Evolutionary conservation across 2,113 vertebrate genomes (phyloP).

Genomic region (Ibidorhyncha struthersii): DNA sequence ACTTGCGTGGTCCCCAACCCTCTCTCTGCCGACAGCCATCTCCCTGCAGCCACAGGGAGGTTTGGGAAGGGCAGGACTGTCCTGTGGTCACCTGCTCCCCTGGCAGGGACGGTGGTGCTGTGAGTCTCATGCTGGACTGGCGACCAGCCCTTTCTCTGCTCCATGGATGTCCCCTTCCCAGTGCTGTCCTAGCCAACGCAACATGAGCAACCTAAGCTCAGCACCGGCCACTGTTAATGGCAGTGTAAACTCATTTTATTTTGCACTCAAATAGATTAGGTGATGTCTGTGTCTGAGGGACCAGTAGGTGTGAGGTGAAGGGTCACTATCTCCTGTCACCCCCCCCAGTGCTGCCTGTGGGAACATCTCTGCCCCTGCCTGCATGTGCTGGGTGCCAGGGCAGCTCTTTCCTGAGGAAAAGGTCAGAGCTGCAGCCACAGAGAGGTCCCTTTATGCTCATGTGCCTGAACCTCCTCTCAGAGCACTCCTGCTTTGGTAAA

Average conservation of each 20-base stretch:
- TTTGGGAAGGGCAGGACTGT: neutral
- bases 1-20: rapidly evolving
- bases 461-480: neutral
- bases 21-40: no score
- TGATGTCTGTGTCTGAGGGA: neutral
- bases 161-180: neutral
- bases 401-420: neutral
- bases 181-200: rapidly evolving
- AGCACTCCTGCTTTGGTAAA: neutral
- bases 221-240: rapidly evolving
- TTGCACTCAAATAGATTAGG: neutral
- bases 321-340: neutral
- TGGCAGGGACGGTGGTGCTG: neutral
- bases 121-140: rapidly evolving
- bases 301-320: neutral
- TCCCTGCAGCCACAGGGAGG: neutral
- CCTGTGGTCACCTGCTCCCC: neutral
- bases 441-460: neutral
- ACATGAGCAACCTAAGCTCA: neutral
- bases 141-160: neutral
- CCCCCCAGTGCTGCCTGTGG: rapidly evolving
- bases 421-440: neutral
- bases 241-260: neutral
- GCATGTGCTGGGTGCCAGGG: rapidly evolving
- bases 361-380: neutral